Percentiles rank a stretch among this genome's conserved stretches.
Evolutionary conservation across 2,797 vertebrate species (phyloP).

Genomic region (Siniperca scherzeri): DNA sequence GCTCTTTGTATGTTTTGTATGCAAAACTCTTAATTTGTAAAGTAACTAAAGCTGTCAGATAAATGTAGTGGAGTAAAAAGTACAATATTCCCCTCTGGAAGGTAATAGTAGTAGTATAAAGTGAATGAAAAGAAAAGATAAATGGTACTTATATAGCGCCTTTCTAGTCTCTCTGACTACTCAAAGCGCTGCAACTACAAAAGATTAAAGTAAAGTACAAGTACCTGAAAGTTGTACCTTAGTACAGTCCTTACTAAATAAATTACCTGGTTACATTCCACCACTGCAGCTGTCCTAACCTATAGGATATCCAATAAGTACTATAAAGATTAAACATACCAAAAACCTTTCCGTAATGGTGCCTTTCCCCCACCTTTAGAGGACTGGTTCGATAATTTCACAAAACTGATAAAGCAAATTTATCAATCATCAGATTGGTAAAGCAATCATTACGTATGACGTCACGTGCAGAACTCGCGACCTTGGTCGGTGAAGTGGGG

Average conservation of each 20-base stretch:
- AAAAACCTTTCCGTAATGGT: not conserved
- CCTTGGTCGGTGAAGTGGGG: conserved; percentile 46
- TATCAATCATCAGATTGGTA: not conserved
- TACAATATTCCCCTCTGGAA: not conserved
- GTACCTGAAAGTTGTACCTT: not conserved
- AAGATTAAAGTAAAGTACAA: not conserved
- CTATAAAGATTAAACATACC: not conserved
- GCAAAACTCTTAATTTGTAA: too few relatives aligned
- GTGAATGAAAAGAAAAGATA: not conserved
- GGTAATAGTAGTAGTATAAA: not conserved
- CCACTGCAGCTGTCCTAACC: not conserved
- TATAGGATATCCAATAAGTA: not conserved
- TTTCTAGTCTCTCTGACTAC: too few relatives aligned
- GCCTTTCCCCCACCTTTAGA: too few relatives aligned
- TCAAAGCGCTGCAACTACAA: too few relatives aligned
- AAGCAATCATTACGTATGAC: conserved; percentile 69
- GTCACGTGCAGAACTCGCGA: conserved; percentile 75
- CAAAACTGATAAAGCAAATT: not conserved
- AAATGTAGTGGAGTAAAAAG: too few relatives aligned
- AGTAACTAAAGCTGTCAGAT: too few relatives aligned
- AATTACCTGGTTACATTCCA: not conserved
- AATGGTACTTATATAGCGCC: too few relatives aligned
- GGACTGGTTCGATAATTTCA: not conserved
- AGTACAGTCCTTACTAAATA: not conserved
- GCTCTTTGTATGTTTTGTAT: too few relatives aligned